Conservation (phyloP, 2,888 invertebrate species). For the Calliscelio sp. region DNA sequence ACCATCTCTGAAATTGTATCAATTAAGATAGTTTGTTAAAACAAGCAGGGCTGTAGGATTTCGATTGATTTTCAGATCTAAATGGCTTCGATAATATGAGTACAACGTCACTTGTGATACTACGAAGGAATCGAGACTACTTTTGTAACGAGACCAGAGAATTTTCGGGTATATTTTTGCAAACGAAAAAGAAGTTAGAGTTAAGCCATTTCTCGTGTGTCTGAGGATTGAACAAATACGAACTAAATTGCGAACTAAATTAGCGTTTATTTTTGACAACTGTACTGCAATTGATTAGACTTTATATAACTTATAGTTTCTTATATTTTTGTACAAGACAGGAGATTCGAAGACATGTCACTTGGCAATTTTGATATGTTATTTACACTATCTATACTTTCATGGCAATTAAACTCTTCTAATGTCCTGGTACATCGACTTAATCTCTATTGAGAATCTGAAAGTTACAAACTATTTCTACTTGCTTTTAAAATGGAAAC, state of each 20-base stretch:
- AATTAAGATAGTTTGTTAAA: too few relatives aligned
- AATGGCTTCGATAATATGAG: slow-evolving; percentile 35
- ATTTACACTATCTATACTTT: neutral
- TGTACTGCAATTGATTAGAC: neutral
- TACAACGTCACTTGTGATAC: slow-evolving; percentile 64
- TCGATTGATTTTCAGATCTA: slow-evolving; percentile 7
- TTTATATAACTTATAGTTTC: neutral
- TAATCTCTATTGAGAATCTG: neutral
- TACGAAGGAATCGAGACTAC: slow-evolving; percentile 40
- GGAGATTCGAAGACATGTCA: neutral
- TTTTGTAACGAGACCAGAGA: slow-evolving; percentile 38
- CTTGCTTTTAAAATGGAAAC: too few relatives aligned
- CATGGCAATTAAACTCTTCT: neutral
- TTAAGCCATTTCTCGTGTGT: slow-evolving; percentile 11
- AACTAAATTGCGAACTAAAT: slow-evolving; percentile 4
- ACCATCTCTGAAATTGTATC: too few relatives aligned
- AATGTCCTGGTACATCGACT: neutral
- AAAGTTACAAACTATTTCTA: neutral
- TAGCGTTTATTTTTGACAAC: neutral
- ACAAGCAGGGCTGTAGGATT: too few relatives aligned
- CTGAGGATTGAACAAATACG: neutral
- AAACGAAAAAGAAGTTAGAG: slow-evolving; percentile 37
- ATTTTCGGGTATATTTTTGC: slow-evolving; percentile 58
- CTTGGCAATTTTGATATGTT: neutral
- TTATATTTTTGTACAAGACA: neutral